A percentile compares a stretch with the other conserved stretches of the same genome.
phyloP scores from a whole-genome alignment of 2,113 vertebrate genomes.

The Arizona elegans region DNA sequence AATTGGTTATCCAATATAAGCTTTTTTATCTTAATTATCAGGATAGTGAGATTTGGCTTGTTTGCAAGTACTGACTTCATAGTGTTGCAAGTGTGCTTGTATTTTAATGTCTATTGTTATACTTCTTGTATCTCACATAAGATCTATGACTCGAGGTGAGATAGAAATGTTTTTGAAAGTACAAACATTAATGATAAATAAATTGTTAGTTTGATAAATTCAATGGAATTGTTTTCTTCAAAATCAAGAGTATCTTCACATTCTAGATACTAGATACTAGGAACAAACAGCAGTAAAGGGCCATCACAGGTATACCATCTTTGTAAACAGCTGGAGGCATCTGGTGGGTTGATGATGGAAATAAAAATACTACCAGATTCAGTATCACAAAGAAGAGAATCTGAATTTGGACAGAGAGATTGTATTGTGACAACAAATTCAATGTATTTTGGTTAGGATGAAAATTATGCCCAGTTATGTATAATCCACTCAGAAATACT shows the following conservation, averaged over 20 bases:
- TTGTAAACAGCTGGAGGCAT: not conserved
- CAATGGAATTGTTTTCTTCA: not conserved
- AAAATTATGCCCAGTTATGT: not conserved
- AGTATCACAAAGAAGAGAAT: not conserved
- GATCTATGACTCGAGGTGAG: not conserved
- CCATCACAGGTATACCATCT: not conserved
- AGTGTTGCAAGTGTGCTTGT: not conserved
- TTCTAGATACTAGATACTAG: not conserved
- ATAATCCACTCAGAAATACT: not conserved
- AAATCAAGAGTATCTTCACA: conserved; percentile 22
- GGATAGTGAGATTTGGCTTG: not conserved
- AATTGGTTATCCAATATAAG: not conserved
- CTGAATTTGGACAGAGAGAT: not conserved
- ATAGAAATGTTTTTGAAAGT: not conserved
- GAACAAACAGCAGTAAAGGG: not conserved
- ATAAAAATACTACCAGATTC: not conserved
- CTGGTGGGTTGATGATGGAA: not conserved
- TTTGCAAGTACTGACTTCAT: not conserved
- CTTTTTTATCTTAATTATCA: not conserved
- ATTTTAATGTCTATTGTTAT: not conserved
- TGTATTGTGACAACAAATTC: not conserved
- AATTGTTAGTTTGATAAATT: not conserved
- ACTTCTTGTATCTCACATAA: not conserved
- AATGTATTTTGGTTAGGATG: not conserved
- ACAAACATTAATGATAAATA: not conserved